A percentile compares a stretch with the other conserved stretches of the same genome.
These are phyloP conservation scores for Poicephalus meyeri DNA, from an alignment of 2,113 vertebrate species.

Conservation along the genomic window DNA sequence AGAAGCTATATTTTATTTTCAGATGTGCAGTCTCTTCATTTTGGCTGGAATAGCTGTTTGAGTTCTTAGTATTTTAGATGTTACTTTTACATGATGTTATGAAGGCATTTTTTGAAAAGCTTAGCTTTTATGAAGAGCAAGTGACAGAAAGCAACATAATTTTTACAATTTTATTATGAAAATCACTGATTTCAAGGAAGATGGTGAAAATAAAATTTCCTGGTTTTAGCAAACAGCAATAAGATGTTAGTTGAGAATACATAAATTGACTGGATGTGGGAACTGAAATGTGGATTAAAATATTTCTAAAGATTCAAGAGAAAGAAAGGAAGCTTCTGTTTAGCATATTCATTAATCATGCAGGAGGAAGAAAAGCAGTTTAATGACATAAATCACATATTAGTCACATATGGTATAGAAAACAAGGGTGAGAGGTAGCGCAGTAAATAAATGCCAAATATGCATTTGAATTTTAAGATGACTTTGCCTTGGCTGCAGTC, in stretches of 20 bases:
- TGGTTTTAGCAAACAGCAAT: not conserved
- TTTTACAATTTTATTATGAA: not conserved
- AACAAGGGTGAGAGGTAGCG: not conserved
- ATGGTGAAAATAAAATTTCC: not conserved
- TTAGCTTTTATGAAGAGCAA: not conserved
- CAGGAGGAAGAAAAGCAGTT: not conserved
- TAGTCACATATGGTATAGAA: not conserved
- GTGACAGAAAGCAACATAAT: not conserved
- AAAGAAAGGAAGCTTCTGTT: not conserved
- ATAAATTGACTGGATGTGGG: not conserved
- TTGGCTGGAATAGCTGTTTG: not conserved
- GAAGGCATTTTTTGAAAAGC: not conserved
- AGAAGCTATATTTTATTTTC: not conserved
- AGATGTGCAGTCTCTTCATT: not conserved
- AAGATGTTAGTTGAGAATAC: not conserved
- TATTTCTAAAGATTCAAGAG: not conserved
- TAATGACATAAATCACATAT: not conserved
- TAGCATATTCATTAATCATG: not conserved
- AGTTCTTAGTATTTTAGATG: not conserved
- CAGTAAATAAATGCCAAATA: not conserved
- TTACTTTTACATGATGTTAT: not conserved
- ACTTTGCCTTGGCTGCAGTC: not conserved
- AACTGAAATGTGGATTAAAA: not conserved
- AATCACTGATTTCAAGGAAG: not conserved
- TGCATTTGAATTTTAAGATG: not conserved